These are phyloP conservation scores for Agonopterix arenella DNA, from an alignment of 2,888 invertebrate genomes.

Conservation along the genomic window DNA sequence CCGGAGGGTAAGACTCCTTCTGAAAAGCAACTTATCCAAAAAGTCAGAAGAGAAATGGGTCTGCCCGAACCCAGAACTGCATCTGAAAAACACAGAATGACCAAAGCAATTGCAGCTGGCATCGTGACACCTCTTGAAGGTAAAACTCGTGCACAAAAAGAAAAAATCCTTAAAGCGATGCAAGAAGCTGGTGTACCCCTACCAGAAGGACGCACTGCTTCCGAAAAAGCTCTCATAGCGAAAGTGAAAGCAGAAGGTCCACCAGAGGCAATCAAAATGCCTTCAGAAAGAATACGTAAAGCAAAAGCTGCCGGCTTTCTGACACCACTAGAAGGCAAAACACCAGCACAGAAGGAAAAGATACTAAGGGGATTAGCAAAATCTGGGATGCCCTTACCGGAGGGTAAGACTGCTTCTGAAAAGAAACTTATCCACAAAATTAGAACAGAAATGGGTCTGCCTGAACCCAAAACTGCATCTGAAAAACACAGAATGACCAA, in stretches of 20 bases:
- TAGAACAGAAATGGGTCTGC: slow-evolving; percentile 16
- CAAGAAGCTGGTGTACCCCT: slow-evolving; percentile 16
- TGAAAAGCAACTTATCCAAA: slow-evolving; percentile 23
- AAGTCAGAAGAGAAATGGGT: slow-evolving; percentile 18
- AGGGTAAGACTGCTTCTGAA: slow-evolving; percentile 32
- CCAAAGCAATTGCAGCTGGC: slow-evolving; percentile 18
- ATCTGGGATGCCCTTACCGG: slow-evolving; percentile 18
- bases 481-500: slow-evolving; percentile 12
- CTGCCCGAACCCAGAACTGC: slow-evolving; percentile 26
- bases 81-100: slow-evolving; percentile 13
- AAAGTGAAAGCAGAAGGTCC: slow-evolving; percentile 7
- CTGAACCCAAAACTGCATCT: slow-evolving; percentile 17
- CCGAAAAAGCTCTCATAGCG: slow-evolving; percentile 19
- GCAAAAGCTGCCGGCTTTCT: slow-evolving; percentile 20
- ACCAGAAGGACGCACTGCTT: slow-evolving; percentile 19
- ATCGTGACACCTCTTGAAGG: slow-evolving; percentile 17
- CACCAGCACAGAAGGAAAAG: slow-evolving; percentile 16
- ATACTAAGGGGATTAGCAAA: slow-evolving; percentile 4
- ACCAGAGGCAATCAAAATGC: not conserved
- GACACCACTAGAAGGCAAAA: slow-evolving; percentile 27
- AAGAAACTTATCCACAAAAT: slow-evolving; percentile 21
- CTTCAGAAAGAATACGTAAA: slow-evolving; percentile 16
- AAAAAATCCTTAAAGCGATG: slow-evolving; percentile 16
- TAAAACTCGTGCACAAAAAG: slow-evolving; percentile 21
- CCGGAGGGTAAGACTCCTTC: slow-evolving; percentile 26